Conservation (phyloP, 1,140 invertebrate genomes). For the Caenorhabditis elegans region DNA sequence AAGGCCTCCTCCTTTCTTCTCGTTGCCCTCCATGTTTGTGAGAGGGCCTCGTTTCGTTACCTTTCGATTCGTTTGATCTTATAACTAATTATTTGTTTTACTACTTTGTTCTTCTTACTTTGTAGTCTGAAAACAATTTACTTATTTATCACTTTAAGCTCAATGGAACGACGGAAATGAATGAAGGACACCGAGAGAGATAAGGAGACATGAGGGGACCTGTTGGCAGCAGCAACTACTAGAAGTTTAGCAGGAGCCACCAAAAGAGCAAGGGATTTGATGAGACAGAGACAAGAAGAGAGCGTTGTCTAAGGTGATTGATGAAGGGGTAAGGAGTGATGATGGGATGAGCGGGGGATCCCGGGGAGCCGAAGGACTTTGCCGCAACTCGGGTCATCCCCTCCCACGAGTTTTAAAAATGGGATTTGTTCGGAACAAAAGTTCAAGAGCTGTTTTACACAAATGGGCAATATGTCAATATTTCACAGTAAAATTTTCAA, state of each 20-base stretch:
- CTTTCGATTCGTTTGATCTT: conserved; percentile 19
- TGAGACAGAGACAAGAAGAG: conserved; percentile 29
- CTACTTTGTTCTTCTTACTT: neutral
- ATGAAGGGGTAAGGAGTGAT: conserved; percentile 15
- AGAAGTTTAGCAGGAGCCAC: neutral
- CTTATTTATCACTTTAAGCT: neutral
- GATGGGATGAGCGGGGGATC: conserved; percentile 14
- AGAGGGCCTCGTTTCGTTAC: neutral
- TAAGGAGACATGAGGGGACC: neutral
- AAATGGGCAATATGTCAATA: no score
- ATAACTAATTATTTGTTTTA: neutral
- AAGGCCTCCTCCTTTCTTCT: conserved; percentile 8
- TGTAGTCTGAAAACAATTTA: conserved; percentile 2
- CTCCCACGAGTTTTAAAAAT: neutral
- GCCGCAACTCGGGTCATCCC: conserved; percentile 7
- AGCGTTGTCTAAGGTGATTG: conserved; percentile 14
- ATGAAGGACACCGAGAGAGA: conserved; percentile 14
- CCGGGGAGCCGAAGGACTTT: neutral
- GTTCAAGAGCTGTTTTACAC: neutral
- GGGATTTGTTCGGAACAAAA: neutral
- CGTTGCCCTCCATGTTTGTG: neutral
- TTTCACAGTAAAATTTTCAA: no score
- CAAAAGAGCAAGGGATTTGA: neutral
- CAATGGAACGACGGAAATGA: neutral
- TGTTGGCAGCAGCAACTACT: conserved; percentile 1